Evolutionary conservation across 1,140 invertebrate species (phyloP).

Genomic region (Phymorhynchus buccinoides): DNA sequence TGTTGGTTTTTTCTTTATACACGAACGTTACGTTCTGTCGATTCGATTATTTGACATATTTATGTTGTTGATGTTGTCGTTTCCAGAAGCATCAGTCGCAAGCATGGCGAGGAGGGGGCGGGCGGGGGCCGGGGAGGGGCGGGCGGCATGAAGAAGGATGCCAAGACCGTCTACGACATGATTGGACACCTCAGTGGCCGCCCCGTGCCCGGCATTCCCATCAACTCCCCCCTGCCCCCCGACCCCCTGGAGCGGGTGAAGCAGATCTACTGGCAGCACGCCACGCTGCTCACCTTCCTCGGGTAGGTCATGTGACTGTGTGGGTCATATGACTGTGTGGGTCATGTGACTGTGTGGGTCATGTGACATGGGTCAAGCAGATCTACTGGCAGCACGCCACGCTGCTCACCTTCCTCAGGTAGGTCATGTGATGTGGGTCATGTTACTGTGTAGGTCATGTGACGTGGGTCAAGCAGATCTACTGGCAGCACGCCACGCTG

Average conservation of each 20-base stretch:
- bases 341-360: too few species aligned
- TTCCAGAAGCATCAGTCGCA: constrained; percentile 61
- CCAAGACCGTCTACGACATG: constrained; percentile 73
- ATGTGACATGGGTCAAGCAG: constrained; percentile 70
- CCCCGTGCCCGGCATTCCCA: constrained; percentile 69
- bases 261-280: constrained; percentile 73
- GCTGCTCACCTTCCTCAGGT: constrained; percentile 73
- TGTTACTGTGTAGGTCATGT: too few species aligned
- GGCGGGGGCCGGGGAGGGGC: background rate
- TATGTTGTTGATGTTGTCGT: background rate
- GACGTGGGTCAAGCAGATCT: too few species aligned
- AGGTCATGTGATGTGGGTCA: constrained; percentile 36
- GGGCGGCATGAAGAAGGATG: constrained; percentile 61
- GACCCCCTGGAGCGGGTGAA: constrained; percentile 70
- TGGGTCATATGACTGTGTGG: too few species aligned
- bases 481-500: too few species aligned
- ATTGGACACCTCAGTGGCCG: constrained; percentile 68
- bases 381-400: constrained; percentile 73
- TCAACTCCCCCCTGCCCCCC: constrained; percentile 66
- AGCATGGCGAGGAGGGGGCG: constrained; percentile 51
- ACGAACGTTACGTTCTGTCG: too few species aligned
- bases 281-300: constrained; percentile 72
- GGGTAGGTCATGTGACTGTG: constrained; percentile 65
- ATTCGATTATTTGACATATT: too few species aligned
- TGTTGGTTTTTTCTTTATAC: too few species aligned